Evolutionary conservation across 2,797 vertebrate genomes (phyloP), one percentile per base, ranked within the genome.

Genomic region (Eutrigla gurnardus): DNA sequence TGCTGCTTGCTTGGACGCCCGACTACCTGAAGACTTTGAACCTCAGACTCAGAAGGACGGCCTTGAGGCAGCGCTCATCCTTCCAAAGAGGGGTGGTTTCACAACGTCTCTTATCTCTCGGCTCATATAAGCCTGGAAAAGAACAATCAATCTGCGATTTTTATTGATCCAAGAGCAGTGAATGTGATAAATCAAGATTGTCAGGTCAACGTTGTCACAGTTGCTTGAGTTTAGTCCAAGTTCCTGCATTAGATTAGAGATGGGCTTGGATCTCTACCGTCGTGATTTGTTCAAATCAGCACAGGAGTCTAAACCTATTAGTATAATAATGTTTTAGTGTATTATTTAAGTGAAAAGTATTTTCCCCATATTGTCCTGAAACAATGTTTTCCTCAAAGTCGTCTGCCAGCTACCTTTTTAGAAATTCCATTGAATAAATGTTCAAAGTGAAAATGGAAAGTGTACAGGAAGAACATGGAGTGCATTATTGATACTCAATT

Each of bases 31-130:
- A 64, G 63, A 78, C 75, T 79, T 86, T 85, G 65, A 62, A 57
- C 81, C 53, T 52, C 32, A 33, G 7, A 18, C 25, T 42, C 39
- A 4, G 5, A 18, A 25, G 15, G 8, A 50, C 68, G 47, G 13
- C 47, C 67, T 65, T 33, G 55, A 62, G 40, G 68, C 69, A 39
- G 45, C 64, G 36, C 54, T 66, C 39, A 17, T 50, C 17, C 25
- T 46, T 35, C 18, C 35, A 42, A 25, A 25, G 25, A 25, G 25
- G 25, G 25, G 25, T 25, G n/a, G 47, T 88, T 86, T 74, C 49
- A 59, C 65, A 80, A 73, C 11, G 4, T 39, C 50, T 69, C 77
- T 83, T 86, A 85, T 89, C 82, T 37, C 18, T 43, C 37, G 2
- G 52, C 67, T 82, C 64, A 47, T 64, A 62, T 32, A 57, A 73